Evolutionary conservation across 1,140 invertebrate species (phyloP).

Genomic region (Manduca sexta): DNA sequence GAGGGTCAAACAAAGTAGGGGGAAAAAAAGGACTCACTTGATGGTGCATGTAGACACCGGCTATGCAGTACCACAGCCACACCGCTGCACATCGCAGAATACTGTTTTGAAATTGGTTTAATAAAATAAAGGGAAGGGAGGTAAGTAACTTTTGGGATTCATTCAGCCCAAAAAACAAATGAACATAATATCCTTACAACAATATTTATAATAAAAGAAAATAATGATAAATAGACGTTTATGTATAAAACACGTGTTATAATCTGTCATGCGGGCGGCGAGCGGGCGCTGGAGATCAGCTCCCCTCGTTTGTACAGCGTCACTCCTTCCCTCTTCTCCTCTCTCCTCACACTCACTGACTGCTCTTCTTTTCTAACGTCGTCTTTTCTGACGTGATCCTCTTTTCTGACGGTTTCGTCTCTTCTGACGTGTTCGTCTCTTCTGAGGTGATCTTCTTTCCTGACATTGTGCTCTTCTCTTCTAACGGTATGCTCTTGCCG

Average conservation of each 20-base stretch:
- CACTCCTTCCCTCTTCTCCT: constrained; percentile 42
- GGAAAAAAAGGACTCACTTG: too few relatives aligned
- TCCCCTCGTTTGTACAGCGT: constrained; percentile 85
- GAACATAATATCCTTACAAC: constrained; percentile 1
- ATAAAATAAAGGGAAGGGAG: too few relatives aligned
- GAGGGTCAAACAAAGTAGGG: too few relatives aligned
- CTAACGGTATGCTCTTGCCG: constrained; percentile 16
- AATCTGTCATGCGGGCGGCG: constrained; percentile 51
- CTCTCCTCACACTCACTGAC: constrained; percentile 26
- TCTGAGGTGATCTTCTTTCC: constrained; percentile 33
- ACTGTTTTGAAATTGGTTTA: too few relatives aligned
- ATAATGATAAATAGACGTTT: constrained; percentile 60
- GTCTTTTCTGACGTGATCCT: too few relatives aligned
- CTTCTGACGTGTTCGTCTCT: constrained; percentile 30
- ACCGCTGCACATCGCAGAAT: too few relatives aligned
- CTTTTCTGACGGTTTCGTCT: constrained; percentile 14
- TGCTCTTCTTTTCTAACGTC: constrained; percentile 54
- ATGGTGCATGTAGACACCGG: too few relatives aligned
- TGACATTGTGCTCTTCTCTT: constrained; percentile 21
- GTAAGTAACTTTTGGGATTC: too few relatives aligned
- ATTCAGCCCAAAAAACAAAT: constrained; percentile 4
- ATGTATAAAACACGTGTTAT: constrained; percentile 58
- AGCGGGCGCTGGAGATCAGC: constrained; percentile 84
- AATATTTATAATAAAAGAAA: constrained; percentile 9
- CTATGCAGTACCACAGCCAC: too few relatives aligned